Evolutionary conservation across 2,113 vertebrate genomes (phyloP).

Genomic region (Ailuropoda melanoleuca): DNA sequence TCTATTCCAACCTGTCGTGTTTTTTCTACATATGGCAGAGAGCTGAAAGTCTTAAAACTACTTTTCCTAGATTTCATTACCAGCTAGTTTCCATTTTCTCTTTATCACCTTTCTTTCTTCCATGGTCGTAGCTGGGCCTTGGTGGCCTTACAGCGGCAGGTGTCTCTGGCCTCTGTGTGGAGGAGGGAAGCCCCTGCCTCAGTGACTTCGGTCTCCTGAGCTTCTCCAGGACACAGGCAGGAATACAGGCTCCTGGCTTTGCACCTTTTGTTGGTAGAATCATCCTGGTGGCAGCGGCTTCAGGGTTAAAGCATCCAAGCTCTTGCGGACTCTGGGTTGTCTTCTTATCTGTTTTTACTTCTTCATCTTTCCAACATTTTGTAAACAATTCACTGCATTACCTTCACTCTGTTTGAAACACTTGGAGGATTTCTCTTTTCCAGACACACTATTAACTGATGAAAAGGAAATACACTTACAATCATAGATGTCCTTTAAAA

Average conservation of each 20-base stretch:
- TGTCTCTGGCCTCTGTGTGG: neutral
- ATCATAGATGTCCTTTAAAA: neutral
- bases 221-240: too few relatives aligned
- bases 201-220: neutral
- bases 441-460: neutral
- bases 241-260: neutral
- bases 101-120: neutral
- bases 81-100: neutral
- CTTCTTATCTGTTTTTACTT: neutral
- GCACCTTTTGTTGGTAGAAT: neutral
- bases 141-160: rapidly evolving
- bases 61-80: neutral
- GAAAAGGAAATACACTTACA: neutral
- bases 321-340: neutral
- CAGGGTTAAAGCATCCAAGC: neutral
- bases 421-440: neutral
- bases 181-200: rapidly evolving
- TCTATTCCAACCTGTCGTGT: neutral
- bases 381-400: neutral
- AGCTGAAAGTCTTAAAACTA: neutral
- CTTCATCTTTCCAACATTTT: neutral
- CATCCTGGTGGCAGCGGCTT: neutral
- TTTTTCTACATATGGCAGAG: neutral
- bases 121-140: neutral
- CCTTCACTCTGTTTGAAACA: neutral